Conservation (phyloP, 2,888 invertebrate species). For the Synanthedon tipuliformis region DNA sequence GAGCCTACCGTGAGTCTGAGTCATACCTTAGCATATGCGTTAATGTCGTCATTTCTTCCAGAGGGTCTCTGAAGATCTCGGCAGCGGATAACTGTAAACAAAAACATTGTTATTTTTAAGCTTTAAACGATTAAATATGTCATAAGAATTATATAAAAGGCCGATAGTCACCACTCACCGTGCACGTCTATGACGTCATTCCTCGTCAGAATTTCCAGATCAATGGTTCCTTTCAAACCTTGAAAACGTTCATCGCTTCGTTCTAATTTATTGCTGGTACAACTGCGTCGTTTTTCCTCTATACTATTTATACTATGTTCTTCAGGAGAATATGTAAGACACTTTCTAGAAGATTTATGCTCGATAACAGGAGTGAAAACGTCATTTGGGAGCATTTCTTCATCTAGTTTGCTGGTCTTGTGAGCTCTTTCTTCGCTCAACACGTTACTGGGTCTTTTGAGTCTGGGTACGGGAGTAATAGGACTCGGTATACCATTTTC, state of each 20-base stretch:
- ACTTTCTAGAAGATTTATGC: slow-evolving; percentile 64
- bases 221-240: slow-evolving; percentile 69
- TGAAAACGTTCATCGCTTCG: slow-evolving; percentile 45
- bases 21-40: slow-evolving; percentile 84
- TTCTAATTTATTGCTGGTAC: slow-evolving; percentile 57
- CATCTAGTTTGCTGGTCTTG: slow-evolving; percentile 64
- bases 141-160: slow-evolving; percentile 14
- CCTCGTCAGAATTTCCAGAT: slow-evolving; percentile 71
- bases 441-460: slow-evolving; percentile 51
- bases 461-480: slow-evolving; percentile 51
- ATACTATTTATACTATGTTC: slow-evolving; percentile 61
- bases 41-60: slow-evolving; percentile 74
- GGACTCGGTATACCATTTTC: slow-evolving; percentile 67
- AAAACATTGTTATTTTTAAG: slow-evolving; percentile 10
- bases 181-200: slow-evolving; percentile 75
- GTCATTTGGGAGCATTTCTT: slow-evolving; percentile 47
- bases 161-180: slow-evolving; percentile 74
- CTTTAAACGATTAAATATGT: slow-evolving; percentile 2
- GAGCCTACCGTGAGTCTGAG: neutral
- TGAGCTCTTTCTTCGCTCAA: slow-evolving; percentile 56
- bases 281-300: slow-evolving; percentile 65
- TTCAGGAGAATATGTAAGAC: slow-evolving; percentile 71
- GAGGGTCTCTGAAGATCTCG: slow-evolving; percentile 76
- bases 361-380: slow-evolving; percentile 57
- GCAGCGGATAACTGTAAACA: slow-evolving; percentile 79